A percentile compares a stretch with the other conserved stretches of the same genome.
These are phyloP conservation scores for Kryptolebias marmoratus DNA, from an alignment of 2,113 vertebrate species.

Conservation along the genomic window DNA sequence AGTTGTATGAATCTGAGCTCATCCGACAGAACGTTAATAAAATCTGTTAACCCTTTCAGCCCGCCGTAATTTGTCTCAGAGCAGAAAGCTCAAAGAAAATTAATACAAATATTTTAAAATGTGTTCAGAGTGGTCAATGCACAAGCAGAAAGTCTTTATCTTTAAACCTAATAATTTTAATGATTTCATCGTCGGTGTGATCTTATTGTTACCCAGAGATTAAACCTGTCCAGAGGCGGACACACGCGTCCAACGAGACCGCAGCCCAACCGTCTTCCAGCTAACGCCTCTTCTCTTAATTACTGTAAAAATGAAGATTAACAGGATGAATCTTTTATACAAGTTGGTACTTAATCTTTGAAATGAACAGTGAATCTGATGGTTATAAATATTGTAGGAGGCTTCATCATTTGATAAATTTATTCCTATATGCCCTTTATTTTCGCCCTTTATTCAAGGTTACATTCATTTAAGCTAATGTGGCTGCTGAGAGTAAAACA, in stretches of 20 bases:
- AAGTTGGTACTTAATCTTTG: constrained; percentile 70
- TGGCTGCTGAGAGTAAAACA: constrained; percentile 3
- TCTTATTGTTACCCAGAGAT: too few species aligned
- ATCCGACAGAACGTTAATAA: neutral
- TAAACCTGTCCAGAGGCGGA: too few species aligned
- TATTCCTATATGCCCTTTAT: constrained; percentile 68
- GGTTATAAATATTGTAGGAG: constrained; percentile 68
- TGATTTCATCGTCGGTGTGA: too few species aligned
- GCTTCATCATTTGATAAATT: constrained; percentile 62
- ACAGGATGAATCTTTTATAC: constrained; percentile 71
- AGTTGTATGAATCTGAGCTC: neutral
- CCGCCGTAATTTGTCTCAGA: too few species aligned
- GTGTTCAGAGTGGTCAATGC: too few species aligned
- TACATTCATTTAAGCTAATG: constrained; percentile 49
- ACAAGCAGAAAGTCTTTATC: too few species aligned
- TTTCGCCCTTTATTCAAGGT: constrained; percentile 73
- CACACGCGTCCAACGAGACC: too few species aligned
- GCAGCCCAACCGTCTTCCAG: too few species aligned
- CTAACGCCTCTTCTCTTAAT: constrained; percentile 24
- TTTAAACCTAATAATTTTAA: too few species aligned
- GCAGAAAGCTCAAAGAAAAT: too few species aligned
- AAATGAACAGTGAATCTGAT: constrained; percentile 62
- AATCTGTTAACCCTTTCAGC: too few species aligned
- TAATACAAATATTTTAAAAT: too few species aligned
- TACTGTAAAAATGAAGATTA: constrained; percentile 70